phyloP scores from a whole-genome alignment of 2,888 invertebrate genomes.

The Noctua comes region DNA sequence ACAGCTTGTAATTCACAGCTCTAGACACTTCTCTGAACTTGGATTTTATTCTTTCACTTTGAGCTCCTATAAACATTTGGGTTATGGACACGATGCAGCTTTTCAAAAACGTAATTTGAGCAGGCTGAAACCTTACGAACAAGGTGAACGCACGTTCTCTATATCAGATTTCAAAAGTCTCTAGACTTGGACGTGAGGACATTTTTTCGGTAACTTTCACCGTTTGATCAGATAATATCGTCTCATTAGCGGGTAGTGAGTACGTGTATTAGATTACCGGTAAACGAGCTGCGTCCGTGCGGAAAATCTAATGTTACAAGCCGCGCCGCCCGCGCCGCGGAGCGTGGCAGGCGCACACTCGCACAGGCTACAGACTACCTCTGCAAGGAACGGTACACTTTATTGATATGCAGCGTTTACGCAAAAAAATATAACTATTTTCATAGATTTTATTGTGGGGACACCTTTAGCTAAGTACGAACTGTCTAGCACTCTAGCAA shows the following conservation, averaged over 20 bases:
- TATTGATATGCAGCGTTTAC: neutral
- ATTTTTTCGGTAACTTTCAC: slow-evolving; percentile 62
- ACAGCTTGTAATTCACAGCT: slow-evolving; percentile 30
- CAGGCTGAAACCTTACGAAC: slow-evolving; percentile 29
- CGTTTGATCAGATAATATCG: slow-evolving; percentile 44
- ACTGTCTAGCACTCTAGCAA: neutral
- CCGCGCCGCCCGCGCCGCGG: slow-evolving; percentile 19
- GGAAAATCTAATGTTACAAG: slow-evolving; percentile 60
- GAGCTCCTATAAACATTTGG: slow-evolving; percentile 8
- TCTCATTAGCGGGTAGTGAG: slow-evolving; percentile 45
- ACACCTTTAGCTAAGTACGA: neutral
- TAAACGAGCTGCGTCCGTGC: slow-evolving; percentile 61
- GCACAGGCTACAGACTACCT: neutral
- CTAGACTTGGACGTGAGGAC: slow-evolving; percentile 26
- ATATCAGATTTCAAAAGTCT: slow-evolving; percentile 47
- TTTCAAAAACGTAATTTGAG: slow-evolving; percentile 24
- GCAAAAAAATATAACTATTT: slow-evolving; percentile 10
- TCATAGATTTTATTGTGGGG: neutral
- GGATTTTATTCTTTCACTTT: slow-evolving; percentile 8
- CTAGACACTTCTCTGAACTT: slow-evolving; percentile 28
- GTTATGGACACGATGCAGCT: slow-evolving; percentile 7
- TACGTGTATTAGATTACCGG: slow-evolving; percentile 51
- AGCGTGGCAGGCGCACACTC: slow-evolving; percentile 4
- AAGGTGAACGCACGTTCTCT: slow-evolving; percentile 30
- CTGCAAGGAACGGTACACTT: slow-evolving; percentile 9